Base-by-base conservation (phyloP, 2,113 vertebrate species). In the Melanotaenia duboulayi region DNA sequence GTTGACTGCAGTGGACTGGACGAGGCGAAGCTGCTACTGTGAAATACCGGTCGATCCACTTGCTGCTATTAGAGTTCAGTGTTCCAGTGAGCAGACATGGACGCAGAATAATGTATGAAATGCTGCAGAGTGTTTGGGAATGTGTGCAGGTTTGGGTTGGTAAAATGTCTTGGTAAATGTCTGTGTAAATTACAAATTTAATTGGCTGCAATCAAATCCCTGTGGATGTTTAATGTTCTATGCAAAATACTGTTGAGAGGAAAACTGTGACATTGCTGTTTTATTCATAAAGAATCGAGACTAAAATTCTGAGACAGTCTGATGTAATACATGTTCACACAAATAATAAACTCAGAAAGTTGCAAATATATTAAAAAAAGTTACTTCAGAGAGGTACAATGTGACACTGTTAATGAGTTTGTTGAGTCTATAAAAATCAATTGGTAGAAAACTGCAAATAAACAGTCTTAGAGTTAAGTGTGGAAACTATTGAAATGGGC, bases 61-160 rank as follows among this genome's bases (percentile, higher is more conserved):
- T 49, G 57, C 76, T 78, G 76, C 70, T 70, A 69, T 87, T 74
- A 80, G 71, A 76, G 76, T 76, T 87, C 81, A 85, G 74, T 78
- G 79, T 86, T 85, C 72, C 86, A 73, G 77, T 1, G 11, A 76
- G 68, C 66, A 57, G 77, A 4, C 75, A 39, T 52, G 78, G 67
- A 81, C 75, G 67, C 67, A 62, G 86, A 90, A 89, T 89, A 88
- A 87, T 87, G 63, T 66, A 91, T 90, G 74, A 90, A 76, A 62
- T 79, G 69, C 83, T 61, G 75, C 56, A 80, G 70, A 76, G 52
- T 11, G 7, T 63, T 64, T 66, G 54, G 42, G 52, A 61, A 14
- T 32, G 44, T 7, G 32, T 39, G 51, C 10, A 40, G 75, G 67
- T 71, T 66, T 61, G 48, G 60, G 35, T 50, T 65, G 57, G 35